These are phyloP conservation scores for Kobus ellipsiprymnus DNA, from an alignment of 2,113 vertebrate species.

Conservation along the genomic window DNA sequence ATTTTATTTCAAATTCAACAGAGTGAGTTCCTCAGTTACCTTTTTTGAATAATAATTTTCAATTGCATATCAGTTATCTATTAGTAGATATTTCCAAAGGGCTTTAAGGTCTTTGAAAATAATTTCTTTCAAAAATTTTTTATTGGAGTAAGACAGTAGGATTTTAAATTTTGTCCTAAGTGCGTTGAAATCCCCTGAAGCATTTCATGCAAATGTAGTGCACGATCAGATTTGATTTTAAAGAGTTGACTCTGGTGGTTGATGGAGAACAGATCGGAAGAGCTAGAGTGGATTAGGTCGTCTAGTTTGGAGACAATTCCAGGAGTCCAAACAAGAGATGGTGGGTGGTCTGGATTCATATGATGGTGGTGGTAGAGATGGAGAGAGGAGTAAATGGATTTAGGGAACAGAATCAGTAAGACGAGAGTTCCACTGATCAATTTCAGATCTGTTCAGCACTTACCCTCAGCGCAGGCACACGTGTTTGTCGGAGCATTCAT, in stretches of 20 bases:
- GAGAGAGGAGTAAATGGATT: neutral
- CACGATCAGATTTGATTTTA: neutral
- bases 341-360: neutral
- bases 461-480: neutral
- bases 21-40: neutral
- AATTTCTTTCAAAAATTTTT: neutral
- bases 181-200: neutral
- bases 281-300: neutral
- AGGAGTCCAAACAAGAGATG: neutral
- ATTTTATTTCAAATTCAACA: constrained; percentile 28
- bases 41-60: constrained; percentile 13
- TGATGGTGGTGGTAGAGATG: neutral
- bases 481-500: neutral
- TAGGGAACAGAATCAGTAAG: neutral
- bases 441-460: neutral
- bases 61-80: neutral
- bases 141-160: neutral
- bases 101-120: neutral
- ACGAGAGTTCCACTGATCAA: neutral
- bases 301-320: neutral
- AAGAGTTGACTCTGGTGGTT: neutral
- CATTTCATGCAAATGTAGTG: neutral
- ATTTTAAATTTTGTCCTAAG: neutral
- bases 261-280: neutral
- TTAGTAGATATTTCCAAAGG: constrained; percentile 26